These are phyloP conservation scores for Cryptops parisi DNA, from an alignment of 2,888 invertebrate genomes.

Conservation along the genomic window DNA sequence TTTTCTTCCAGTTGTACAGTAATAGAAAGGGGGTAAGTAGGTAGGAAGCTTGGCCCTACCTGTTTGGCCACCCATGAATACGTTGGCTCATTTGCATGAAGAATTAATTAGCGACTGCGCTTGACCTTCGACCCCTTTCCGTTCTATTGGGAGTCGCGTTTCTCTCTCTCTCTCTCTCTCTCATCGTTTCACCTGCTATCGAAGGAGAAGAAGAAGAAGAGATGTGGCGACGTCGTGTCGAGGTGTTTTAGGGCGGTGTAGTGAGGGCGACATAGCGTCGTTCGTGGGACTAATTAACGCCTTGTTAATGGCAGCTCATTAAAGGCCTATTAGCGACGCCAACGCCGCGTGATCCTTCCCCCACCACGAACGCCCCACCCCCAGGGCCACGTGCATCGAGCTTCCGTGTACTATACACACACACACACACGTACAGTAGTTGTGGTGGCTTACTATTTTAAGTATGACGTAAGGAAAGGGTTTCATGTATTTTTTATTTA, in stretches of 20 bases:
- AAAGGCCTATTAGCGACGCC: neutral
- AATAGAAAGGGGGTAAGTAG: neutral
- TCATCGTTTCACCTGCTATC: neutral
- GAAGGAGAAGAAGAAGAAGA: too few species aligned
- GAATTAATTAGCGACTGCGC: conserved; percentile 7
- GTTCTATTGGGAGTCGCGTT: neutral
- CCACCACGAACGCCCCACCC: too few species aligned
- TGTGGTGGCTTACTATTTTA: too few species aligned
- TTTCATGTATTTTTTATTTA: too few species aligned
- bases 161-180: neutral
- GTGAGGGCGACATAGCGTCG: neutral
- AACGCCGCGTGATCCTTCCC: too few species aligned
- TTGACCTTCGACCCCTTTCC: conserved; percentile 3
- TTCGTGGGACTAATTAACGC: neutral
- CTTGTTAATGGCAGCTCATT: neutral
- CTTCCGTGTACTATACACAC: too few species aligned
- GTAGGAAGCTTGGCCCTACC: neutral
- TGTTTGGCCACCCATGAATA: neutral
- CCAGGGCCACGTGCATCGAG: too few species aligned
- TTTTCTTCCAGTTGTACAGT: too few species aligned
- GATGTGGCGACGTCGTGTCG: too few species aligned
- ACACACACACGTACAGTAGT: too few species aligned
- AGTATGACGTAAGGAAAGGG: too few species aligned
- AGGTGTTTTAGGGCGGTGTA: too few species aligned
- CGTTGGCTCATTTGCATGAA: conserved; percentile 7